Conservation (phyloP, 2,113 vertebrate genomes). For the Pachypanchax playfairii region DNA sequence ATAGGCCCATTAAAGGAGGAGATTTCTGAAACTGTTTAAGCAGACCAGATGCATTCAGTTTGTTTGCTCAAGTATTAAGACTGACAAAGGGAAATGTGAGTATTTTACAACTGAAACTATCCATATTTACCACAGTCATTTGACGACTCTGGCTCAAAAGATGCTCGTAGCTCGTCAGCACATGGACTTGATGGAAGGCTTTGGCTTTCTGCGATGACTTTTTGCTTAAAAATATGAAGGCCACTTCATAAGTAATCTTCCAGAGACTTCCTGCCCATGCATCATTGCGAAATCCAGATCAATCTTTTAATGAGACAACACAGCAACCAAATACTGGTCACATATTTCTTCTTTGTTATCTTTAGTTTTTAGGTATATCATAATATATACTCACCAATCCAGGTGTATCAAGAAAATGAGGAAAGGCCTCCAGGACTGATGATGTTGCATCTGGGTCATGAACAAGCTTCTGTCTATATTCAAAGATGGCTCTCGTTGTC, state of each 20-base stretch:
- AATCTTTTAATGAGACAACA: background rate
- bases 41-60: no score
- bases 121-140: background rate
- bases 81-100: no score
- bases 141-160: background rate
- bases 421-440: background rate
- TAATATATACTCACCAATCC: background rate
- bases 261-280: background rate
- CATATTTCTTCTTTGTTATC: background rate
- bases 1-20: no score
- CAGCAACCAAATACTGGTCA: background rate
- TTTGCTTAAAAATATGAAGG: conserved; percentile 10
- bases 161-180: background rate
- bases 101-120: no score
- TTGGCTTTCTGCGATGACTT: conserved; percentile 4
- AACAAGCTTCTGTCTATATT: conserved; percentile 9
- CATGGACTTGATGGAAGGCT: background rate
- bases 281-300: background rate
- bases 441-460: conserved; percentile 1
- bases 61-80: no score
- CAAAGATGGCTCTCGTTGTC: conserved; percentile 5
- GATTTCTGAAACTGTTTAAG: no score
- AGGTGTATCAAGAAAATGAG: background rate
- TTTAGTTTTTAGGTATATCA: no score
- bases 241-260: conserved; percentile 2